Conservation (phyloP, 2,888 invertebrate species). For the Lycaena phlaeas region DNA sequence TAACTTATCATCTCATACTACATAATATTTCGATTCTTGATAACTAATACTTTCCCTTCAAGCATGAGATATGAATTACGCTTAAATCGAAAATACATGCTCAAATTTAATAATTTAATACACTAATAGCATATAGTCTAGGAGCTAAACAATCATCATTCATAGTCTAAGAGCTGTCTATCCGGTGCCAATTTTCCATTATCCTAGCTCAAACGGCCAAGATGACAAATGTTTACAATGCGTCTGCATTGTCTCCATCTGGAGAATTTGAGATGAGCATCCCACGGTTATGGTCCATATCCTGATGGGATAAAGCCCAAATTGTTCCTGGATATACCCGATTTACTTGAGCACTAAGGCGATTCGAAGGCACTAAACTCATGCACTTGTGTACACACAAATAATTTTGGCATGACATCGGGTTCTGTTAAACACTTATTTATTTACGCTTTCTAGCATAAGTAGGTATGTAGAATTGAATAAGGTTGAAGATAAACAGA, state of each 20-base stretch:
- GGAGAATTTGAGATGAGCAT: conserved; percentile 34
- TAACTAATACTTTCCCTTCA: too few relatives aligned
- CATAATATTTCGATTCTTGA: too few relatives aligned
- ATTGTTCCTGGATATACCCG: conserved; percentile 18
- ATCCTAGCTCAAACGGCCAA: conserved; percentile 36
- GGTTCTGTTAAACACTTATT: too few relatives aligned
- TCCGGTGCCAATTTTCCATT: conserved; percentile 54
- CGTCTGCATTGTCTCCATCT: conserved; percentile 39
- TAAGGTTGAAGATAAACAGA: too few relatives aligned
- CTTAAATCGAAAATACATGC: too few relatives aligned
- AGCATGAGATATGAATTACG: too few relatives aligned
- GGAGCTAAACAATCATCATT: conserved; percentile 34
- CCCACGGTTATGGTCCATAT: conserved; percentile 22
- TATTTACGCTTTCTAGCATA: too few relatives aligned
- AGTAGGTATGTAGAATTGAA: too few relatives aligned
- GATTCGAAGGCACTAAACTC: conserved; percentile 10
- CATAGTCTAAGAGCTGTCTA: conserved; percentile 38
- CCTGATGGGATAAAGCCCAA: conserved; percentile 21
- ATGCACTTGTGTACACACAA: conserved; percentile 9
- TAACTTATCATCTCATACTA: too few relatives aligned
- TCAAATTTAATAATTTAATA: too few relatives aligned
- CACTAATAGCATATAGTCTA: conserved; percentile 22
- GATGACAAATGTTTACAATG: conserved; percentile 42
- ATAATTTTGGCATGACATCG: neutral
- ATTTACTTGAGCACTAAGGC: conserved; percentile 10